Base-by-base conservation (phyloP, 2,797 vertebrate genomes). In the Ispidina lecontei region DNA sequence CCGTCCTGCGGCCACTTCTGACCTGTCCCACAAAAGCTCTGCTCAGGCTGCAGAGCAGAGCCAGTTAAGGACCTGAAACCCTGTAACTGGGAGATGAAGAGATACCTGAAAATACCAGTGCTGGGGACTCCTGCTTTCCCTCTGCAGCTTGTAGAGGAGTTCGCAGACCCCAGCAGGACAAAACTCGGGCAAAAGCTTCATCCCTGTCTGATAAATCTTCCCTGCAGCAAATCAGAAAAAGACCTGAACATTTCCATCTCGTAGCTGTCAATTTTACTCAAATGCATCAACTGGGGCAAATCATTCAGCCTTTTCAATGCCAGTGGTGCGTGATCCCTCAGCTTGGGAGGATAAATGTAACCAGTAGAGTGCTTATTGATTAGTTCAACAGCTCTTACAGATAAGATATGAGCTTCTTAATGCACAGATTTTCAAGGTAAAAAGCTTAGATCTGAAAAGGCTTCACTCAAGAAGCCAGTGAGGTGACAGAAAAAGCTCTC, bases 191-290 rank as follows among this genome's bases (percentile, higher is more conserved):
- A 89, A 74, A 91, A 68, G 28, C 39, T 74, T 94, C 94, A 90
- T 75, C 81, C 86, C 86, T 80, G 78, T 26, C 86, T 80, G 90
- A 91, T 85, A 91, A 95, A 95, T 93, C 90, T 95, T 91, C 77
- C 65, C 78, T 44, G 62, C 54, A 72, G 81, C 68, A 94, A 78
- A 85, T 78, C 70, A 77, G 80, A 91, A 75, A 43, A 84, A 3
- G 5, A 90, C 54, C 87, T 71, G 62, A 80, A 83, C 43, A 43
- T 87, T 92, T 89, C 79, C 82, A 92, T 94, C 84, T 92, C 79
- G 56, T 78, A 93, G 76, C 73, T 84, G 91, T 91, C 89, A 89
- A 8, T 93, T 93, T 94, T 89, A 90, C 81, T 95, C 89, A 91
- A 52, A 77, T 80, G 88, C 81, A 80, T 69, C 69, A 87, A 91